phyloP scores from a whole-genome alignment of 2,797 vertebrate species.

The Coregonus sp. region DNA sequence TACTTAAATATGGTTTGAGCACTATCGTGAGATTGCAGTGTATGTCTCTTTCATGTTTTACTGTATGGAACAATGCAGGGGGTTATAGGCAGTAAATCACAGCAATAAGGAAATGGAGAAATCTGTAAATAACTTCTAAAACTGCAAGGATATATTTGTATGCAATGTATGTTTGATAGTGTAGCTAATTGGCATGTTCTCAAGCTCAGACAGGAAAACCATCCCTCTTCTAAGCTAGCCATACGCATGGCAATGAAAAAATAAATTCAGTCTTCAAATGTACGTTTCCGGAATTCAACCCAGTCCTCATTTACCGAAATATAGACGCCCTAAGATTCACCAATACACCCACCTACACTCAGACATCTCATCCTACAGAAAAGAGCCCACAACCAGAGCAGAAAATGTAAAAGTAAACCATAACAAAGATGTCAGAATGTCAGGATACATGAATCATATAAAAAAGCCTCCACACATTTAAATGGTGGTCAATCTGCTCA shows the following conservation, averaged over 20 bases:
- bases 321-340: constrained; percentile 35
- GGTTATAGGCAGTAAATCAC: constrained; percentile 18
- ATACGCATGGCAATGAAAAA: constrained; percentile 21
- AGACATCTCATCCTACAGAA: constrained; percentile 11
- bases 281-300: constrained; percentile 32
- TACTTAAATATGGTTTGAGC: constrained; percentile 20
- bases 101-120: constrained; percentile 36
- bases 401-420: not conserved
- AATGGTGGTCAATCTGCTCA: not conserved
- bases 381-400: constrained; percentile 12
- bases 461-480: not conserved
- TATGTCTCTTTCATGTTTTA: constrained; percentile 16
- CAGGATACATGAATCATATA: not conserved
- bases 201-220: constrained; percentile 41
- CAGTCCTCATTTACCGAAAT: constrained; percentile 44
- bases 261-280: constrained; percentile 35
- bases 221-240: constrained; percentile 50
- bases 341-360: constrained; percentile 10
- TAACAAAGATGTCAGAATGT: not conserved
- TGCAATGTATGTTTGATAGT: constrained; percentile 33
- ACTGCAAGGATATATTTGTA: constrained; percentile 20
- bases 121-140: constrained; percentile 53
- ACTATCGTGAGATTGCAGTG: not conserved
- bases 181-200: constrained; percentile 48
- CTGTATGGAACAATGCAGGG: not conserved